Evolutionary conservation across 2,113 vertebrate species (phyloP).

Genomic region (Mastomys coucha): DNA sequence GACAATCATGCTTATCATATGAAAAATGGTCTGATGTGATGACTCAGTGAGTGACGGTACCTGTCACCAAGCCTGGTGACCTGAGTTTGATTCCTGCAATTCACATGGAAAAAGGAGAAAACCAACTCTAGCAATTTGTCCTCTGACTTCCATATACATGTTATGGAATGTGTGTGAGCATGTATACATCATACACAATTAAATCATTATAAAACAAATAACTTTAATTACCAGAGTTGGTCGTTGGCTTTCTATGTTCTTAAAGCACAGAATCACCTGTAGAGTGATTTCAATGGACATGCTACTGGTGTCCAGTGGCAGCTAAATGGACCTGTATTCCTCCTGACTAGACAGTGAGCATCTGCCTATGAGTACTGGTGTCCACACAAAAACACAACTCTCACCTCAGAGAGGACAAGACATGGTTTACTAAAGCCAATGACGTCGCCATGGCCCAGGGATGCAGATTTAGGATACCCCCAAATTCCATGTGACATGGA

Average conservation of each 20-base stretch:
- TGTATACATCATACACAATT: not conserved
- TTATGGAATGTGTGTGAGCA: not conserved
- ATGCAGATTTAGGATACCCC: not conserved
- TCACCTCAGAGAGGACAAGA: not conserved
- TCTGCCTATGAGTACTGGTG: not conserved
- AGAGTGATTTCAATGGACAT: not conserved
- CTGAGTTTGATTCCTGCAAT: not conserved
- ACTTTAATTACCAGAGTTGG: not conserved
- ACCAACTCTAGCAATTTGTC: not conserved
- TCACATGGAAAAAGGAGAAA: not conserved
- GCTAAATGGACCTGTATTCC: not conserved
- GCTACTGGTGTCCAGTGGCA: not conserved
- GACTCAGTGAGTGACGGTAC: not conserved
- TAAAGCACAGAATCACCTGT: not conserved
- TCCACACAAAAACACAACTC: not conserved
- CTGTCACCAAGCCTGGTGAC: not conserved
- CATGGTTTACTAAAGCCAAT: not conserved
- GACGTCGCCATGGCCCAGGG: not conserved
- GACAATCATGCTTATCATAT: not conserved
- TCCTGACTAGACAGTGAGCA: not conserved
- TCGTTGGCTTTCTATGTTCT: constrained; percentile 22
- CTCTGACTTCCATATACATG: not conserved
- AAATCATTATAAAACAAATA: not conserved
- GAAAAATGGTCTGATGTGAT: not conserved
- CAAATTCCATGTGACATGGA: not conserved